These are phyloP conservation scores for Poecile montanus DNA, from an alignment of 2,797 vertebrate genomes.

Conservation along the genomic window DNA sequence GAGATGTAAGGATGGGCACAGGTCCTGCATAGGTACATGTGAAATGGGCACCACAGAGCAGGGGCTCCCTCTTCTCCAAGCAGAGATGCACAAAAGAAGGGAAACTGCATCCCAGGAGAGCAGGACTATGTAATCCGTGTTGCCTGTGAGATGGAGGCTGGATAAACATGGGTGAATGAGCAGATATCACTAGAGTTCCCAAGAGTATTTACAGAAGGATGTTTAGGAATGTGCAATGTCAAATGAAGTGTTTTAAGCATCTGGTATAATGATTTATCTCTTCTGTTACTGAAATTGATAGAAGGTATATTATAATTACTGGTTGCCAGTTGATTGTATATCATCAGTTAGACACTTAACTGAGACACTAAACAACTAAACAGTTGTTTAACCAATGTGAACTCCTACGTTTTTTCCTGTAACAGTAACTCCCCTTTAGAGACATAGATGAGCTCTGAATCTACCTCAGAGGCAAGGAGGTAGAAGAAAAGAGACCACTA, in stretches of 20 bases:
- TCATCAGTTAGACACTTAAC: neutral
- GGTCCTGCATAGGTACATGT: rapidly evolving
- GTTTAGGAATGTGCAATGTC: neutral
- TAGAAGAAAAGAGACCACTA: neutral
- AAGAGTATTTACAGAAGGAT: neutral
- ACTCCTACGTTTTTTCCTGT: neutral
- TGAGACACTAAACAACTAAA: too few relatives aligned
- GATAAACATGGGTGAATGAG: neutral
- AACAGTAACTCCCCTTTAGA: neutral
- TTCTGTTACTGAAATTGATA: neutral
- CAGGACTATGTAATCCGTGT: neutral
- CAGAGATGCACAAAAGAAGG: neutral
- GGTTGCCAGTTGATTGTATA: neutral
- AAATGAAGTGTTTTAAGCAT: neutral
- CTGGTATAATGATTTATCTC: neutral
- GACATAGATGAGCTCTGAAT: neutral
- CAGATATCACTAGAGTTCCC: neutral
- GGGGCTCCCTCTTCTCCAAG: neutral
- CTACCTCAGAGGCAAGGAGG: neutral
- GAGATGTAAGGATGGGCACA: neutral
- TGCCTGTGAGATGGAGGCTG: neutral
- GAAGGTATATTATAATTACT: neutral
- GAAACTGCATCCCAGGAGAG: neutral
- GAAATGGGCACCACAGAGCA: neutral
- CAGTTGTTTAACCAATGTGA: neutral